Percentiles rank a stretch among this genome's conserved stretches.
phyloP scores from a whole-genome alignment of 2,113 vertebrate species.

The Panthera uncia region DNA sequence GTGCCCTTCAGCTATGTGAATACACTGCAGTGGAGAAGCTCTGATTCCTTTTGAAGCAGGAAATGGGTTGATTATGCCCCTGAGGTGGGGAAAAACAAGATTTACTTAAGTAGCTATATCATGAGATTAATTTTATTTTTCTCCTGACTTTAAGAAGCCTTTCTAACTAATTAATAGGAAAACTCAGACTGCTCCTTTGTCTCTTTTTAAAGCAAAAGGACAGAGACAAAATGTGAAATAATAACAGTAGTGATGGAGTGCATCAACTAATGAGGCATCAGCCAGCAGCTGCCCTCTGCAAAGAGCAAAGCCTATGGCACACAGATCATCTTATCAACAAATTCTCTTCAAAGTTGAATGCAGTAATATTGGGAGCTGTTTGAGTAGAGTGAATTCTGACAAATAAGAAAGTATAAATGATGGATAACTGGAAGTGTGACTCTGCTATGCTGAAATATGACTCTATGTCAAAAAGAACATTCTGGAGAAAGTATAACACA shows the following conservation, averaged over 20 bases:
- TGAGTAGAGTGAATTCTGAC: neutral
- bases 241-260: neutral
- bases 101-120: neutral
- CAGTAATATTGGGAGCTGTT: neutral
- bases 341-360: neutral
- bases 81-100: constrained; percentile 80
- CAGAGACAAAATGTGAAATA: neutral
- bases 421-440: neutral
- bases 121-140: constrained; percentile 29
- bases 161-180: constrained; percentile 46
- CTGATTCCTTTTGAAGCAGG: constrained; percentile 85
- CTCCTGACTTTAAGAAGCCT: neutral
- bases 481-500: neutral
- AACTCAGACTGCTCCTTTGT: neutral
- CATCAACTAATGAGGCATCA: neutral
- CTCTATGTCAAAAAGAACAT: neutral
- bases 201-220: constrained; percentile 18
- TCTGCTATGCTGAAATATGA: neutral
- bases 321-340: neutral
- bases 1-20: constrained; percentile 94
- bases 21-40: constrained; percentile 88
- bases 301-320: neutral
- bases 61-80: constrained; percentile 95
- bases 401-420: neutral
- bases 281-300: neutral